Percentiles rank a stretch among this genome's conserved stretches.
These are phyloP conservation scores for Lordiphosa clarofinis DNA, from an alignment of 1,140 invertebrate species.

Conservation along the genomic window DNA sequence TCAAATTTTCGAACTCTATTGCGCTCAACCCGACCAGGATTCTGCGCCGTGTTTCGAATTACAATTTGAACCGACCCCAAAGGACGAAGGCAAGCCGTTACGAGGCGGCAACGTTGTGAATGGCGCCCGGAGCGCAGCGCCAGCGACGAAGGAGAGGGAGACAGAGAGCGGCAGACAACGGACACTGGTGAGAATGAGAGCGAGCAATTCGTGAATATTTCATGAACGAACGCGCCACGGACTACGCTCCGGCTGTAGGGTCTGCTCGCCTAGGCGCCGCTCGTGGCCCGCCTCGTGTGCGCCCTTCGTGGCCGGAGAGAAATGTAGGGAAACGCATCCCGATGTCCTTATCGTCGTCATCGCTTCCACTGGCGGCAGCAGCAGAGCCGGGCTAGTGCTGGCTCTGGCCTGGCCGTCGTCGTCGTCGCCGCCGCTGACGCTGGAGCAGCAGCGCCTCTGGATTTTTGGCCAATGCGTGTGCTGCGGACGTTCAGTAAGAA, in stretches of 20 bases:
- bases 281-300: slow-evolving; percentile 10
- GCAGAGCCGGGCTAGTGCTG: slow-evolving; percentile 37
- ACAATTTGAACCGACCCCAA: slow-evolving; percentile 16
- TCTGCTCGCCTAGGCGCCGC: slow-evolving; percentile 26
- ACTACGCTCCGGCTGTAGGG: slow-evolving; percentile 40
- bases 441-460: slow-evolving; percentile 48
- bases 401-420: slow-evolving; percentile 36
- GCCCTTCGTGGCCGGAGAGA: slow-evolving; percentile 41
- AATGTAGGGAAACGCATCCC: slow-evolving; percentile 69
- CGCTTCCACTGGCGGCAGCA: slow-evolving; percentile 28
- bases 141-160: slow-evolving; percentile 17
- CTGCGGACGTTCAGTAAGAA: slow-evolving; percentile 79
- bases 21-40: slow-evolving; percentile 27
- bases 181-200: slow-evolving; percentile 64
- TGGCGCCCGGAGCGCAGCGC: slow-evolving; percentile 39
- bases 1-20: slow-evolving; percentile 45
- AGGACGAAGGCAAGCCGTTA: slow-evolving; percentile 7
- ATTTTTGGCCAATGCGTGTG: slow-evolving; percentile 74
- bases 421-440: slow-evolving; percentile 41
- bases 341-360: slow-evolving; percentile 15
- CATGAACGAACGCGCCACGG: slow-evolving; percentile 57
- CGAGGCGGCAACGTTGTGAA: slow-evolving; percentile 22
- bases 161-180: slow-evolving; percentile 17
- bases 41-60: slow-evolving; percentile 55
- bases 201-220: slow-evolving; percentile 78